Base-by-base conservation (phyloP, 1,140 invertebrate genomes). In the Drosophila oshimai region DNA sequence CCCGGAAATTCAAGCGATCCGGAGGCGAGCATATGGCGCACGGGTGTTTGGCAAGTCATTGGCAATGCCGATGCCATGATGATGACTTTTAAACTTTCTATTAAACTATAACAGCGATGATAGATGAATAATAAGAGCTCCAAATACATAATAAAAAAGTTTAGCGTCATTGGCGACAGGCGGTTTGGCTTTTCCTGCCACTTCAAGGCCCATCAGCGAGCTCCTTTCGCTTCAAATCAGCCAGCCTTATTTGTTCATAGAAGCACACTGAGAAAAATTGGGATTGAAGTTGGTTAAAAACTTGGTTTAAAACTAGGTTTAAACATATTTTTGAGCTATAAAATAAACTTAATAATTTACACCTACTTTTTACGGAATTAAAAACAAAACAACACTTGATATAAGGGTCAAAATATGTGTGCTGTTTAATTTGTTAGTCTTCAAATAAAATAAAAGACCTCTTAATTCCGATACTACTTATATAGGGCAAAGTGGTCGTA, bases 21-120 rank as follows among this genome's bases (percentile, higher is more conserved):
- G 15, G 53, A 34, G 34, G 54, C 28, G n/a, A 62, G 36, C 70
- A 73, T 73, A 73, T 73, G 70, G 70, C 70, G 68, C 69, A 45
- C 20, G 36, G 65, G 51, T 70, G 44, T 44, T 64, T 74, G 46
- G 73, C 80, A 86, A 84, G 79, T 86, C 79, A 86, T 86, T 80
- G 73, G 50, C 55, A 33, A 50, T 72, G 71, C 57, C 60, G 60
- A 37, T 58, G 51, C 58, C 71, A 65, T 39, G 69, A 50, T 83
- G 79, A 87, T 87, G 81, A 87, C 81, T 87, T 87, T 87, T 87
- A 87, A 87, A 87, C 81, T 87, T 87, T 87, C 81, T 87, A 87
- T 87, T 87, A 87, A 87, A 87, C 81, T 87, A 87, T 87, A 87
- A 81, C 62, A 81, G 57, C 81, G 81, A 87, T 87, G 81, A 87